Conservation (phyloP, 2,888 invertebrate species). For the Exephanes ischioxanthus region DNA sequence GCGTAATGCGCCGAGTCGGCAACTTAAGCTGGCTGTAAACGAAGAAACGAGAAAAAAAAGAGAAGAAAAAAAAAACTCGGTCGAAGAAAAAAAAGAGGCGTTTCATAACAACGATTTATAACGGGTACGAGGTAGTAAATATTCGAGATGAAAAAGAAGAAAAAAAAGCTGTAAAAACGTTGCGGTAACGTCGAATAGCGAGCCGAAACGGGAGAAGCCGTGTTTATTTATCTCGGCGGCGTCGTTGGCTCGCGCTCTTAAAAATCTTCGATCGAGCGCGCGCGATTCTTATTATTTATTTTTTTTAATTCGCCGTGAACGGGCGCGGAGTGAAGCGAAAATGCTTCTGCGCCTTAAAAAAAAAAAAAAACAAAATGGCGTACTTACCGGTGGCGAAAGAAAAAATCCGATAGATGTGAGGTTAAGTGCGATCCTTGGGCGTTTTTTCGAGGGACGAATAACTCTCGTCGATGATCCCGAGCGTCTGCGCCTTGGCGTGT, state of each 20-base stretch:
- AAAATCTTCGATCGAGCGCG: not conserved
- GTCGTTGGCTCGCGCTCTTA: slow-evolving; percentile 13
- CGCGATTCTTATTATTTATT: not conserved
- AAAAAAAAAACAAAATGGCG: slow-evolving; percentile 10
- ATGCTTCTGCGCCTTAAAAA: not conserved
- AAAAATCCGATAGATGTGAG: slow-evolving; percentile 27
- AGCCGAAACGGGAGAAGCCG: not conserved
- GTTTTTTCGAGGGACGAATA: slow-evolving; percentile 9
- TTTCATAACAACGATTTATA: not conserved
- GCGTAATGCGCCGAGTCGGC: slow-evolving; percentile 16
- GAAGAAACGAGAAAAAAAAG: not conserved
- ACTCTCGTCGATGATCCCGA: slow-evolving; percentile 32
- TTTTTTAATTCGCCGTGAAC: not conserved
- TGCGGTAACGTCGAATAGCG: slow-evolving; percentile 21
- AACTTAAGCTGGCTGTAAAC: not conserved
- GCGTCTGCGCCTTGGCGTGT: slow-evolving; percentile 2
- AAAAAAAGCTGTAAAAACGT: slow-evolving; percentile 27
- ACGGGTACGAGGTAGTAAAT: not conserved
- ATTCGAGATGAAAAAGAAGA: not conserved
- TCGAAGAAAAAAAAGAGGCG: not conserved
- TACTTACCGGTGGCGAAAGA: slow-evolving; percentile 42
- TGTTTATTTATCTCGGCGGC: slow-evolving; percentile 48
- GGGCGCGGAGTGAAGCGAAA: not conserved
- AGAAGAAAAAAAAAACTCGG: slow-evolving; percentile 19
- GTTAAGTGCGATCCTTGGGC: slow-evolving; percentile 28